A percentile compares a stretch with the other conserved stretches of the same genome.
These are phyloP conservation scores for Cynodonichthys magdalenae DNA, from an alignment of 2,797 vertebrate species.

Conservation along the genomic window DNA sequence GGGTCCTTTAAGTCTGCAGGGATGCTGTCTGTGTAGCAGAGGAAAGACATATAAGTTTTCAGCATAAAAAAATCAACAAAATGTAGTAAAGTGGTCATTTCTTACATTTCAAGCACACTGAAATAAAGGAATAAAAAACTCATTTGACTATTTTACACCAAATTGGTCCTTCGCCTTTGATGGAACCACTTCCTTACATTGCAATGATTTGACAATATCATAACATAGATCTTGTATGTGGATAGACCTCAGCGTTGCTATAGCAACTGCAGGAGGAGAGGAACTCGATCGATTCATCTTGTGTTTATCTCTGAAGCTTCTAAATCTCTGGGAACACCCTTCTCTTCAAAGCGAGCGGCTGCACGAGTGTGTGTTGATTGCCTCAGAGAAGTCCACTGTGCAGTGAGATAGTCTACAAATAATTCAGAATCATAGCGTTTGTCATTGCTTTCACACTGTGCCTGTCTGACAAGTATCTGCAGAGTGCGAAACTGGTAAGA, in stretches of 20 bases:
- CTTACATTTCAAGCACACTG: background rate
- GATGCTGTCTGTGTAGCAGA: constrained; percentile 84
- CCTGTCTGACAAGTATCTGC: too few relatives aligned
- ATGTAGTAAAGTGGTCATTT: too few relatives aligned
- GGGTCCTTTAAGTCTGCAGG: constrained; percentile 92
- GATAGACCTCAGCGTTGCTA: constrained; percentile 71
- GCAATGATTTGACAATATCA: constrained; percentile 37
- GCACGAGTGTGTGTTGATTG: constrained; percentile 15
- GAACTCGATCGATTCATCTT: constrained; percentile 68
- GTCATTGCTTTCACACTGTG: background rate
- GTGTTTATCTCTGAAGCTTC: constrained; percentile 56
- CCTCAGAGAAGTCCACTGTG: constrained; percentile 39
- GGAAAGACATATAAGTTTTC: background rate
- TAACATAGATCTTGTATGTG: constrained; percentile 36
- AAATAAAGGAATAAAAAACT: background rate
- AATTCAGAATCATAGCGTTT: constrained; percentile 16
- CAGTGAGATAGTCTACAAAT: constrained; percentile 12
- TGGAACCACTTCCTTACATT: constrained; percentile 24
- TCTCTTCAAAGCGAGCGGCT: constrained; percentile 67
- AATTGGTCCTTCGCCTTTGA: constrained; percentile 12
- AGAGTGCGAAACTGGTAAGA: background rate
- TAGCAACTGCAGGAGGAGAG: constrained; percentile 72
- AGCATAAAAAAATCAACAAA: background rate
- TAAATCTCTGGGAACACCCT: constrained; percentile 74
- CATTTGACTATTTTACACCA: constrained; percentile 1